Conservation (phyloP, 2,888 invertebrate genomes). For the Acrobasis consociella region DNA sequence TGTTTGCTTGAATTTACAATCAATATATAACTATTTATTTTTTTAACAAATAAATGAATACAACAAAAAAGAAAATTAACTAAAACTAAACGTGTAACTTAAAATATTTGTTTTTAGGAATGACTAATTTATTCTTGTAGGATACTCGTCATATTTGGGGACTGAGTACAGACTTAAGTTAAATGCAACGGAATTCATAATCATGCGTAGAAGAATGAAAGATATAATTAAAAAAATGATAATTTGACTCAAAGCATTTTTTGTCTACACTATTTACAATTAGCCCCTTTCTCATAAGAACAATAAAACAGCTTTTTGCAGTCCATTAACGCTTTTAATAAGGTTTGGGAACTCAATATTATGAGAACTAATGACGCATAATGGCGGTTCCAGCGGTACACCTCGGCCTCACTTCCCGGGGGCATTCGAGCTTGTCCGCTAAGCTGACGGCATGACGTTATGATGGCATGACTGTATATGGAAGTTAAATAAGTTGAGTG, state of each 20-base stretch:
- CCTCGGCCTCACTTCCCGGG: constrained; percentile 39
- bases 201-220: not conserved
- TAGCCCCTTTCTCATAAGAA: constrained; percentile 19
- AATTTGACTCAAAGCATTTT: not conserved
- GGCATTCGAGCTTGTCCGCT: constrained; percentile 58
- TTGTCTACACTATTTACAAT: constrained; percentile 7
- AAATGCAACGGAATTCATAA: no score
- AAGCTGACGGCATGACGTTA: not conserved
- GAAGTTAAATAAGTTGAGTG: not conserved
- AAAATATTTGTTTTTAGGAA: no score
- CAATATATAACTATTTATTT: not conserved
- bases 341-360: constrained; percentile 22
- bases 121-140: no score
- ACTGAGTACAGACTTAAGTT: no score
- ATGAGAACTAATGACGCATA: constrained; percentile 29
- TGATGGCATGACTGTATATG: not conserved
- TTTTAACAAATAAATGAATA: no score
- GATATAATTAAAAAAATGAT: not conserved
- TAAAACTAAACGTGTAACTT: no score
- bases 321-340: constrained; percentile 17
- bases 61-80: no score
- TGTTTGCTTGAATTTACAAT: not conserved
- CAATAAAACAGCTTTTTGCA: constrained; percentile 14
- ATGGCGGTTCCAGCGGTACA: constrained; percentile 40
- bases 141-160: no score